A percentile compares a stretch with the other conserved stretches of the same genome.
Conservation (phyloP, 64 coral and sea anemone genomes). For the Stichodactyla helianthus region DNA sequence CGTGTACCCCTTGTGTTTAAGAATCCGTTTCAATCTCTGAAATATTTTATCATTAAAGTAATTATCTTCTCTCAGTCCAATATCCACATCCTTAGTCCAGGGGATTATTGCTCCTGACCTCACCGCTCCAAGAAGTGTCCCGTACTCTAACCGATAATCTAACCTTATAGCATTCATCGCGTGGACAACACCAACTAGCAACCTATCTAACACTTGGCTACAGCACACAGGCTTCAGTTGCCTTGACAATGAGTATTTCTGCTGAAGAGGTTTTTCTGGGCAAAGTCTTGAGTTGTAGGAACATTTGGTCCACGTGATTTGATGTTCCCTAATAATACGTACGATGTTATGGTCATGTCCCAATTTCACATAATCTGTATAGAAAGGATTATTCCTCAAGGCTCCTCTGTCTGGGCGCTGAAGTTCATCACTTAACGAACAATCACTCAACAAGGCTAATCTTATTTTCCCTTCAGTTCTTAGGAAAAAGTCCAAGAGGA, state of each 20-base stretch:
- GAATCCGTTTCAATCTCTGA: conserved; percentile 8
- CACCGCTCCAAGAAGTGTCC: conserved; percentile 30
- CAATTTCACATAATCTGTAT: conserved; percentile 48
- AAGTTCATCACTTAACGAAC: conserved; percentile 12
- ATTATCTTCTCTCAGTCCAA: conserved; percentile 44
- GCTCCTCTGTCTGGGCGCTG: conserved; percentile 31
- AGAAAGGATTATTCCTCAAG: conserved; percentile 9
- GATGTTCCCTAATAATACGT: conserved; percentile 35
- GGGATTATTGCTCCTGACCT: conserved; percentile 39
- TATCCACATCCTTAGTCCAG: conserved; percentile 22
- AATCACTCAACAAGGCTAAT: conserved; percentile 43
- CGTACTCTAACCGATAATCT: conserved; percentile 42
- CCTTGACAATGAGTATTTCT: background rate
- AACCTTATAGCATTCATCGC: conserved; percentile 28
- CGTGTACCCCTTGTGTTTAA: conserved; percentile 10
- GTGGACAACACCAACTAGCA: conserved; percentile 20
- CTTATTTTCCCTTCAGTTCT: conserved; percentile 49
- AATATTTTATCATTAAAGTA: conserved; percentile 49
- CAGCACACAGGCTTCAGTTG: conserved; percentile 49
- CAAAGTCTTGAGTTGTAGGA: conserved; percentile 1
- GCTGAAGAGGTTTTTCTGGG: conserved; percentile 6
- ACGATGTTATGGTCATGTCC: conserved; percentile 42
- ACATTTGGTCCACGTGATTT: conserved; percentile 57
- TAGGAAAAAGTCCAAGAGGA: conserved; percentile 42
- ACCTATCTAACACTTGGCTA: conserved; percentile 26